phyloP scores from a whole-genome alignment of 2,797 vertebrate species.

The Macropodus opercularis region DNA sequence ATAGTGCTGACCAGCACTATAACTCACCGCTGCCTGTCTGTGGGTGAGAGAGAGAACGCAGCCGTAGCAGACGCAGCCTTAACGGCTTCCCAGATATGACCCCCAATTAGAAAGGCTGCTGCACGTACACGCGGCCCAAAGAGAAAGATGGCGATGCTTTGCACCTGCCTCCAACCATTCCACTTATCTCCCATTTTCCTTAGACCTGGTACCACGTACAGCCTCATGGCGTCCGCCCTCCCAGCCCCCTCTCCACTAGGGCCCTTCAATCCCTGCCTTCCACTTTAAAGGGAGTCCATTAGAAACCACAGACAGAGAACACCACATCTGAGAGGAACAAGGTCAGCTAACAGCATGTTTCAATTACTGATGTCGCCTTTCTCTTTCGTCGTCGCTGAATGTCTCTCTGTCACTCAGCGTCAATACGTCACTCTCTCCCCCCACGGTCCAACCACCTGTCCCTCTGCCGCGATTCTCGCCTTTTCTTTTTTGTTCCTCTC shows the following conservation, averaged over 20 bases:
- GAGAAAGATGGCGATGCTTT: conserved; percentile 8
- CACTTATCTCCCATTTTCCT: conserved; percentile 35
- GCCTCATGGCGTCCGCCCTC: background rate
- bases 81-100: conserved; percentile 21
- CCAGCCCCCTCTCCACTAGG: background rate
- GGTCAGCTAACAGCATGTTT: conserved; percentile 65
- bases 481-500: background rate
- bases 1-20: conserved; percentile 68
- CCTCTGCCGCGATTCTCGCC: conserved; percentile 21
- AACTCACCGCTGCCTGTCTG: conserved; percentile 54
- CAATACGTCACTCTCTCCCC: conserved; percentile 21
- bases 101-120: conserved; percentile 17
- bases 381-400: conserved; percentile 27
- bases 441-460: conserved; percentile 39
- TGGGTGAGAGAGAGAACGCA: background rate
- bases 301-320: conserved; percentile 41
- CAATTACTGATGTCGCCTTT: conserved; percentile 36
- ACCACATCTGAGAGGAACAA: conserved; percentile 39
- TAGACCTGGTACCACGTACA: conserved; percentile 8
- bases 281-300: conserved; percentile 60
- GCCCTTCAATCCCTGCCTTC: conserved; percentile 38
- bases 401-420: conserved; percentile 56
- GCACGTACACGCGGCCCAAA: background rate
- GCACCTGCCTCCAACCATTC: conserved; percentile 14
- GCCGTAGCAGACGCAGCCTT: conserved; percentile 4